Percentiles rank a stretch among this genome's conserved stretches.
Evolutionary conservation across 2,888 invertebrate genomes (phyloP).

Genomic region (Pyrocoelia pectoralis): DNA sequence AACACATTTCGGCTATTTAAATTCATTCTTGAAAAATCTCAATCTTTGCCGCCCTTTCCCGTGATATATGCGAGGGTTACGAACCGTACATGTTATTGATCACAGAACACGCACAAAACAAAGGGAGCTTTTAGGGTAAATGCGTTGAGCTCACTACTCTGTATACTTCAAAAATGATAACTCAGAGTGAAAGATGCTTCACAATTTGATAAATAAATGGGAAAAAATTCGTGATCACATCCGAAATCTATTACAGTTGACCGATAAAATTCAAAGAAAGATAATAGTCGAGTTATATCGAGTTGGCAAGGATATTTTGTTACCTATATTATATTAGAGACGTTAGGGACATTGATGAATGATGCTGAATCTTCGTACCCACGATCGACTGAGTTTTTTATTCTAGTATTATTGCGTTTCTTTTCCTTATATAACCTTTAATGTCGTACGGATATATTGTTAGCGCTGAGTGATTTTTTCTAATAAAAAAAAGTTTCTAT

Average conservation of each 20-base stretch:
- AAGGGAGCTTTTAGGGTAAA: slow-evolving; percentile 16
- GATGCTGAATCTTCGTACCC: slow-evolving; percentile 42
- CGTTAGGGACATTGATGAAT: slow-evolving; percentile 50
- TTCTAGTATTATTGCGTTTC: slow-evolving; percentile 48
- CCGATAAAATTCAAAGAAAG: slow-evolving; percentile 51
- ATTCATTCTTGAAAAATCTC: not conserved
- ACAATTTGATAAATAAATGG: slow-evolving; percentile 4
- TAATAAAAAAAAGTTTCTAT: not conserved
- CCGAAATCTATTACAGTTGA: slow-evolving; percentile 49
- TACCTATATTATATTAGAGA: slow-evolving; percentile 51
- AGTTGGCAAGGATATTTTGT: slow-evolving; percentile 47
- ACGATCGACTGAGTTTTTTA: slow-evolving; percentile 45
- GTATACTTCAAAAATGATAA: slow-evolving; percentile 15
- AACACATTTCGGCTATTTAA: too few relatives aligned
- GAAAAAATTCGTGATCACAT: slow-evolving; percentile 46
- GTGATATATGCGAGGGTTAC: not conserved
- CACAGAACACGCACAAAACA: slow-evolving; percentile 1
- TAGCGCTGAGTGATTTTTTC: slow-evolving; percentile 14
- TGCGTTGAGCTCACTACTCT: slow-evolving; percentile 10
- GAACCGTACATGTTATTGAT: not conserved
- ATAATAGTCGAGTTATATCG: slow-evolving; percentile 53
- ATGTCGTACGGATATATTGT: slow-evolving; percentile 28
- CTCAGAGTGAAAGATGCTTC: not conserved
- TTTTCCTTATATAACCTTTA: slow-evolving; percentile 36
- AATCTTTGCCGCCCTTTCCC: not conserved